Evolutionary conservation across 2,113 vertebrate genomes (phyloP).

Genomic region (Rhinopithecus roxellana): DNA sequence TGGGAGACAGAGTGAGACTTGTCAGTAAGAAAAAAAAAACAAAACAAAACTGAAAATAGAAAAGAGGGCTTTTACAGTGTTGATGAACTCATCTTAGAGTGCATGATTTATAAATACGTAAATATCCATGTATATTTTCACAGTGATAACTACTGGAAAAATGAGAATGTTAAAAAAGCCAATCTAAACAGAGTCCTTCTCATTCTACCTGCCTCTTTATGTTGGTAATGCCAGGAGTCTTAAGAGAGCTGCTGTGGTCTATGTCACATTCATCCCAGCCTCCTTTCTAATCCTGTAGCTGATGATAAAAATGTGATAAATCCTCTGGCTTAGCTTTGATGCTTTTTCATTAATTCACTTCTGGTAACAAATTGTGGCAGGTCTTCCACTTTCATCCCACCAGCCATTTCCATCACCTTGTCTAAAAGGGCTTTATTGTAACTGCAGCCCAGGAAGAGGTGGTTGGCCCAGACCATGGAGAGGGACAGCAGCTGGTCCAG

Average conservation of each 20-base stretch:
- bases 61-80: too few species aligned
- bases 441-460: not conserved
- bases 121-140: too few species aligned
- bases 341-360: not conserved
- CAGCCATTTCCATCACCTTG: not conserved
- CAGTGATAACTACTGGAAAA: too few species aligned
- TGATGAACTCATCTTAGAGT: too few species aligned
- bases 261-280: not conserved
- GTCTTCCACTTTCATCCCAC: not conserved
- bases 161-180: not conserved
- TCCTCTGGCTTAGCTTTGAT: conserved; percentile 65
- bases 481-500: not conserved
- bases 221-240: not conserved
- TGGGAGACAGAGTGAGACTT: too few species aligned
- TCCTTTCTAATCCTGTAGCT: not conserved
- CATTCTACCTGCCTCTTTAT: not conserved
- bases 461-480: not conserved
- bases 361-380: not conserved
- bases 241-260: not conserved
- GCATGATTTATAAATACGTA: too few species aligned
- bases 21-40: too few species aligned
- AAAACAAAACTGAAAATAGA: too few species aligned
- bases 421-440: not conserved
- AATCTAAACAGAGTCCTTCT: not conserved
- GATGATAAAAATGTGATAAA: conserved; percentile 26